A percentile compares a stretch with the other conserved stretches of the same genome.
Evolutionary conservation across 1,140 invertebrate species (phyloP).

Genomic region (Drosophila subobscura): DNA sequence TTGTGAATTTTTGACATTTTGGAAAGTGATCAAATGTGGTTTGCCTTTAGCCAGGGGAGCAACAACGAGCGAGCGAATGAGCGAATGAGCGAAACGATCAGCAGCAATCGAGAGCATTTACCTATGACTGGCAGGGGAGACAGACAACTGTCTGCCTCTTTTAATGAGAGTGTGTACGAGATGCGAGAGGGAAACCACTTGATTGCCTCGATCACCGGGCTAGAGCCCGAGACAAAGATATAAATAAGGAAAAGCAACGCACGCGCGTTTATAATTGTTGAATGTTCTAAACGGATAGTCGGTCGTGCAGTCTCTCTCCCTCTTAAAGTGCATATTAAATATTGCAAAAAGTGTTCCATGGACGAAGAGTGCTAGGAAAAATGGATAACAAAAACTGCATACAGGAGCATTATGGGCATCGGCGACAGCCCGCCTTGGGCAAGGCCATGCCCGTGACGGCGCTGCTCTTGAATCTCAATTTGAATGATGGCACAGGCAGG

Average conservation of each 20-base stretch:
- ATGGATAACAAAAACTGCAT: constrained; percentile 51
- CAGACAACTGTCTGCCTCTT: constrained; percentile 37
- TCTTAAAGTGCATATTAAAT: constrained; percentile 26
- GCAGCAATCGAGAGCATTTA: not conserved
- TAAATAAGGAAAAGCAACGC: constrained; percentile 80
- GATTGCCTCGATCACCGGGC: constrained; percentile 75
- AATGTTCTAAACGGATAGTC: constrained; percentile 66
- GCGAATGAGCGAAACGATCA: too few species aligned
- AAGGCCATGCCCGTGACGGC: constrained; percentile 81
- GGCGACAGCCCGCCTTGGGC: constrained; percentile 72
- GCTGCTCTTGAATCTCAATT: constrained; percentile 63
- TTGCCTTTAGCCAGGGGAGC: constrained; percentile 56
- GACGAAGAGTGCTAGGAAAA: constrained; percentile 14
- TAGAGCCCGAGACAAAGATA: constrained; percentile 70
- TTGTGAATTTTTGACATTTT: constrained; percentile 63
- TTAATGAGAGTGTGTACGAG: constrained; percentile 40
- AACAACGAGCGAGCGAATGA: constrained; percentile 8
- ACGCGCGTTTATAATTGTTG: constrained; percentile 76
- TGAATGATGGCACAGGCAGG: constrained; percentile 16
- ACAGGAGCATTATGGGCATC: constrained; percentile 66
- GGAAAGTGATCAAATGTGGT: constrained; percentile 75
- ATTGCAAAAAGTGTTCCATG: constrained; percentile 23
- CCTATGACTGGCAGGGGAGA: constrained; percentile 28
- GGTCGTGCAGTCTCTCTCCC: constrained; percentile 17
- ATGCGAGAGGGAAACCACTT: constrained; percentile 57